phyloP scores from a whole-genome alignment of 1,140 invertebrate species.

The Sitobion miscanthi region DNA sequence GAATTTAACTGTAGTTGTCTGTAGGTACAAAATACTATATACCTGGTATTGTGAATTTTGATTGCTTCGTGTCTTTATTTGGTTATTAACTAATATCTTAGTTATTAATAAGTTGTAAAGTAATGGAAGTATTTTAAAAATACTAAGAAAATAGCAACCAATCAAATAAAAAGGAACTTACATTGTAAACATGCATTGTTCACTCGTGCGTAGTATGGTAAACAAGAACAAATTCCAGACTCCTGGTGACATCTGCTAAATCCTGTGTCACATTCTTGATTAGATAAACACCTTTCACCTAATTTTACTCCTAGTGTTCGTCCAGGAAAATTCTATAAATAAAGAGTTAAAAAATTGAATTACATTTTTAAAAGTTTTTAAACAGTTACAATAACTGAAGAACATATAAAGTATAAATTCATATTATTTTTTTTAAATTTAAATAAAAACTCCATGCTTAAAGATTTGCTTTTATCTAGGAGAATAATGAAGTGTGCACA shows the following conservation, averaged over 20 bases:
- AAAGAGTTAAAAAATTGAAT: neutral
- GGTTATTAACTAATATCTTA: neutral
- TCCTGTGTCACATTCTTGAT: slow-evolving; percentile 66
- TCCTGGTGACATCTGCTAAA: slow-evolving; percentile 67
- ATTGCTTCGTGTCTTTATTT: neutral
- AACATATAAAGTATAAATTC: neutral
- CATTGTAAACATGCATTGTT: slow-evolving; percentile 74
- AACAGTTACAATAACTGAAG: neutral
- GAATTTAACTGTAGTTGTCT: neutral
- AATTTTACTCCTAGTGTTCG: slow-evolving; percentile 58
- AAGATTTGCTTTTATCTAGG: neutral
- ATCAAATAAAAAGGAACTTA: slow-evolving; percentile 64
- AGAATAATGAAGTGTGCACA: neutral
- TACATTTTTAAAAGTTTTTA: neutral
- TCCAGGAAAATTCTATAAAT: slow-evolving; percentile 28
- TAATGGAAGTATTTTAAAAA: neutral
- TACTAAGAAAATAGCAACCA: neutral
- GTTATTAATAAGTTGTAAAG: neutral
- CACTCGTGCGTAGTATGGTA: slow-evolving; percentile 71
- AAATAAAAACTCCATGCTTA: neutral
- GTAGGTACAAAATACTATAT: too few species aligned
- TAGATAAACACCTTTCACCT: slow-evolving; percentile 63
- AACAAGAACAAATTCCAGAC: slow-evolving; percentile 69
- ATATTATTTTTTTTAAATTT: neutral
- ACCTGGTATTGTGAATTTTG: neutral